Evolutionary conservation across 2,888 invertebrate species (phyloP).

Genomic region (Mylabris sibirica): DNA sequence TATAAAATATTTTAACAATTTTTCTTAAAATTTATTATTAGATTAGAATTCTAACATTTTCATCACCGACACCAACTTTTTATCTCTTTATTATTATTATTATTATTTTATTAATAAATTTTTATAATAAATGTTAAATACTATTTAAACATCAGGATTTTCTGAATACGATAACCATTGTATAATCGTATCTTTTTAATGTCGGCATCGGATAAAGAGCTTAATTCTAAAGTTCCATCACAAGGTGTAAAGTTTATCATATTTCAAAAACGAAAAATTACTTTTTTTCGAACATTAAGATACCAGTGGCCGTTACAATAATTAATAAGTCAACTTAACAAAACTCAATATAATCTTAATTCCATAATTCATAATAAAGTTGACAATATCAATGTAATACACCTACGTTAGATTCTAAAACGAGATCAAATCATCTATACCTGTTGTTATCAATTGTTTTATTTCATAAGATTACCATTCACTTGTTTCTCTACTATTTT

Average conservation of each 20-base stretch:
- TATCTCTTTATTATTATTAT: no score
- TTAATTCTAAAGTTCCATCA: constrained; percentile 41
- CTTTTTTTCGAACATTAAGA: background rate
- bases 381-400: background rate
- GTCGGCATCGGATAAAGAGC: constrained; percentile 44
- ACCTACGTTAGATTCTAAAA: background rate
- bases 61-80: constrained; percentile 34
- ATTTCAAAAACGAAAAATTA: constrained; percentile 33
- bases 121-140: constrained; percentile 26
- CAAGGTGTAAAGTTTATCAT: constrained; percentile 48
- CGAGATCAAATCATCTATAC: no score
- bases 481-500: background rate
- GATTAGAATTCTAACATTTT: constrained; percentile 28
- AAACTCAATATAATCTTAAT: constrained; percentile 1
- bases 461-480: background rate
- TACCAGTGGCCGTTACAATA: constrained; percentile 7
- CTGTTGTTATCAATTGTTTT: background rate
- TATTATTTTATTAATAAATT: constrained; percentile 18
- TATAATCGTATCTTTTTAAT: constrained; percentile 44
- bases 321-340: constrained; percentile 8
- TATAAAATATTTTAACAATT: background rate
- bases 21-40: background rate
- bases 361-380: background rate
- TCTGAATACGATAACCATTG: constrained; percentile 34
- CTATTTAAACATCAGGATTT: constrained; percentile 41